Evolutionary conservation across 2,113 vertebrate genomes (phyloP).

Genomic region (Acrocephalus arundinaceus): DNA sequence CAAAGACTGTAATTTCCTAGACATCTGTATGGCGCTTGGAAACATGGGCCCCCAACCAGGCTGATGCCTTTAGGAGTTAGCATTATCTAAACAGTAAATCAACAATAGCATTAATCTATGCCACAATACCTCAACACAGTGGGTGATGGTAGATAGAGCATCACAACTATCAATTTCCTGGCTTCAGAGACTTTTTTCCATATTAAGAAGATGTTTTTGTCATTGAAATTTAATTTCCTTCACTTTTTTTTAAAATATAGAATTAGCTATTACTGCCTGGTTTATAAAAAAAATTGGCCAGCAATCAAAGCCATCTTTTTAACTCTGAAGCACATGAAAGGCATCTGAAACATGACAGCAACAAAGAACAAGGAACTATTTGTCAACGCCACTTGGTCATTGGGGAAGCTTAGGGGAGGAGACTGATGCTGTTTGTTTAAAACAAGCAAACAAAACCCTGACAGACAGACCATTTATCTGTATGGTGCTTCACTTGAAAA

Average conservation of each 20-base stretch:
- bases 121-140: background rate
- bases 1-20: background rate
- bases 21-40: background rate
- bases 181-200: background rate
- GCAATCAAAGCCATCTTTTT: constrained; percentile 52
- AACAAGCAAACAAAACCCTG: constrained; percentile 61
- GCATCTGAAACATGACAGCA: constrained; percentile 33
- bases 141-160: background rate
- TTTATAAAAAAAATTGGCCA: constrained; percentile 26
- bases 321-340: constrained; percentile 50
- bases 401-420: constrained; percentile 60
- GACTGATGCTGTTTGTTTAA: constrained; percentile 58
- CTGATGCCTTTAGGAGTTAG: background rate
- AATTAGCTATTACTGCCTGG: constrained; percentile 48
- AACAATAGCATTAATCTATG: background rate
- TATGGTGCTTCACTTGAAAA: constrained; percentile 16
- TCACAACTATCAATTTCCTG: constrained; percentile 11
- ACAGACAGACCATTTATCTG: constrained; percentile 64
- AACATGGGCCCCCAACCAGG: background rate
- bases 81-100: background rate
- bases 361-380: constrained; percentile 60
- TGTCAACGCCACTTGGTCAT: constrained; percentile 29
- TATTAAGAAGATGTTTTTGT: background rate
- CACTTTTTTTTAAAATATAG: constrained; percentile 24
- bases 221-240: constrained; percentile 54